These are phyloP conservation scores for Antheraea yamamai DNA, from an alignment of 2,888 invertebrate genomes.

Conservation along the genomic window DNA sequence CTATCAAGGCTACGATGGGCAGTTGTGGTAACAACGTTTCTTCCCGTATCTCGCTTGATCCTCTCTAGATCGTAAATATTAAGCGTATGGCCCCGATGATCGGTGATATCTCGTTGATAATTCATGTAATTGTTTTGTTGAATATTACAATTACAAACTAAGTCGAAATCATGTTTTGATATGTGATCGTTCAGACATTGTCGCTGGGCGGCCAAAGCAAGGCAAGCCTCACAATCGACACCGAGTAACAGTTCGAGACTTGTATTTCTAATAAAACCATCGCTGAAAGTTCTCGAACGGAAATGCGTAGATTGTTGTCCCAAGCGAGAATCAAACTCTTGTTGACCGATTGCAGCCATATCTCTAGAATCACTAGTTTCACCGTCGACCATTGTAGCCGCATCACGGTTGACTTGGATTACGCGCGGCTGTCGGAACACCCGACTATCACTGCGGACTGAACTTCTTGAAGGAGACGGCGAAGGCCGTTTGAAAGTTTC, in stretches of 20 bases:
- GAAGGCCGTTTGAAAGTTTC: conserved; percentile 74
- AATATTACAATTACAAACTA: conserved; percentile 75
- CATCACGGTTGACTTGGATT: conserved; percentile 77
- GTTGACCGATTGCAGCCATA: conserved; percentile 21
- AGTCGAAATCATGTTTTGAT: conserved; percentile 69
- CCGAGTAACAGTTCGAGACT: conserved; percentile 77
- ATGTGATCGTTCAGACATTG: conserved; percentile 69
- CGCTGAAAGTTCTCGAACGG: conserved; percentile 77
- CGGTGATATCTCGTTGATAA: conserved; percentile 59
- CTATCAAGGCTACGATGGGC: conserved; percentile 77
- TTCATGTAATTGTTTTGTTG: conserved; percentile 74
- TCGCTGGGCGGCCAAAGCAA: conserved; percentile 70
- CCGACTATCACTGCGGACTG: conserved; percentile 72
- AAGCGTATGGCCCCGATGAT: conserved; percentile 69
- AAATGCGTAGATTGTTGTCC: conserved; percentile 64
- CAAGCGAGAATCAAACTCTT: conserved; percentile 43
- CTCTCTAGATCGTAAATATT: conserved; percentile 75
- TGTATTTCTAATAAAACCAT: conserved; percentile 76
- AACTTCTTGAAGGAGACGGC: conserved; percentile 74
- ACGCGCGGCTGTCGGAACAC: conserved; percentile 74
- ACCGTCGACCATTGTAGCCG: conserved; percentile 76
- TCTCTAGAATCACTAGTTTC: conserved; percentile 46
- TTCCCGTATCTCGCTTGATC: conserved; percentile 68
- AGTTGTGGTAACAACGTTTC: conserved; percentile 59
- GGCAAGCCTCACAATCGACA: conserved; percentile 78